A percentile compares a stretch with the other conserved stretches of the same genome.
phyloP scores from a whole-genome alignment of 1,140 invertebrate genomes.

The Tribolium castaneum region DNA sequence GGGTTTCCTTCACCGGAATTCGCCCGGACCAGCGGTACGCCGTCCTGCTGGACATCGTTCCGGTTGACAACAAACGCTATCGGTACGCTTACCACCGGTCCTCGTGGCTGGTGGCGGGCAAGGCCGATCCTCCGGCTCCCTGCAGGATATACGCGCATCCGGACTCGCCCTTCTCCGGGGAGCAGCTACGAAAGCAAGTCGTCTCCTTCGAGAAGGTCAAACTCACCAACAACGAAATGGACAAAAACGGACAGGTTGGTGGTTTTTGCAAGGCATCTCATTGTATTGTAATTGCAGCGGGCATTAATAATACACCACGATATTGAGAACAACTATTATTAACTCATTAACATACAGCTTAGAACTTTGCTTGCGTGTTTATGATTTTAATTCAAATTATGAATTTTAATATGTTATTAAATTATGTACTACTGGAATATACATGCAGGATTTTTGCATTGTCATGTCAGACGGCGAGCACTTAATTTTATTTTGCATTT shows the following conservation, averaged over 20 bases:
- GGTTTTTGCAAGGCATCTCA: background rate
- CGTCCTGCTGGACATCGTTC: conserved; percentile 96
- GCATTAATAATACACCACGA: conserved; percentile 10
- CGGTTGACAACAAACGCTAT: conserved; percentile 97
- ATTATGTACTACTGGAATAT: background rate
- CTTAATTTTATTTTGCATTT: background rate
- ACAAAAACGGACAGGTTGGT: conserved; percentile 95
- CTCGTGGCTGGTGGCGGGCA: conserved; percentile 98
- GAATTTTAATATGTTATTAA: conserved; percentile 33
- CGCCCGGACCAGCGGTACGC: conserved; percentile 76
- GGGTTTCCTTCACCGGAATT: conserved; percentile 90
- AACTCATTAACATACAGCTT: conserved; percentile 21
- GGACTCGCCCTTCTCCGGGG: conserved; percentile 96
- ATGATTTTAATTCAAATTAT: conserved; percentile 23
- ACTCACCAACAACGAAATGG: conserved; percentile 99
- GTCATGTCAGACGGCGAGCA: background rate
- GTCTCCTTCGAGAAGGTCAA: conserved; percentile 99
- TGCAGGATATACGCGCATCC: conserved; percentile 95
- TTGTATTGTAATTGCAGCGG: conserved; percentile 1
- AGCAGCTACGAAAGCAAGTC: conserved; percentile 95
- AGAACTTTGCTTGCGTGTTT: conserved; percentile 22
- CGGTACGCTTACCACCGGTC: conserved; percentile 98
- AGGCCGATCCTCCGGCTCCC: conserved; percentile 96
- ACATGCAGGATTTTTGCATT: background rate
- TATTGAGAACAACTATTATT: conserved; percentile 29